Conservation (phyloP, 2,888 invertebrate species). For the Sturmia bella region DNA sequence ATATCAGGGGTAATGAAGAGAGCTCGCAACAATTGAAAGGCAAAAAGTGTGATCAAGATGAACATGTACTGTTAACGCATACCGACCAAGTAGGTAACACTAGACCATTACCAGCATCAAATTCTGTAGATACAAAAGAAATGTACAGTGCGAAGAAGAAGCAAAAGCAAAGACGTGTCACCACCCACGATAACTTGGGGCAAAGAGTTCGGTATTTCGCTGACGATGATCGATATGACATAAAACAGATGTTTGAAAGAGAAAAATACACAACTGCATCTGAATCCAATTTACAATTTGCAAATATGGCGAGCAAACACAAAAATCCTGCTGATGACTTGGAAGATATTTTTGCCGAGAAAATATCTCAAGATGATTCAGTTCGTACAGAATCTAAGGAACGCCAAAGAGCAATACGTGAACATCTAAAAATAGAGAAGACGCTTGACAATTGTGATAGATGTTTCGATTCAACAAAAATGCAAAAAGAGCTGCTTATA, state of each 20-base stretch:
- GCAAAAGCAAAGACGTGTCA: constrained; percentile 81
- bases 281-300: constrained; percentile 91
- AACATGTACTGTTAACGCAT: constrained; percentile 86
- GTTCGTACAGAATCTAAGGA: constrained; percentile 85
- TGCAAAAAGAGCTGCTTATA: constrained; percentile 92
- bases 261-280: constrained; percentile 91
- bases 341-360: constrained; percentile 92
- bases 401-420: constrained; percentile 86
- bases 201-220: constrained; percentile 92
- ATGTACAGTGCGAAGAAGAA: constrained; percentile 72
- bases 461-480: constrained; percentile 91
- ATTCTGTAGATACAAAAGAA: constrained; percentile 66
- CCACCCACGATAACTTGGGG: constrained; percentile 89
- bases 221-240: constrained; percentile 93
- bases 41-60: constrained; percentile 74
- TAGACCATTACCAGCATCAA: constrained; percentile 83
- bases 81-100: constrained; percentile 87
- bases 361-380: constrained; percentile 86
- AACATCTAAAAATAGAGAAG: constrained; percentile 87
- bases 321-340: constrained; percentile 87
- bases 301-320: constrained; percentile 87
- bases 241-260: constrained; percentile 92
- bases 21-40: constrained; percentile 20
- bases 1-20: constrained; percentile 11
- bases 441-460: constrained; percentile 87